These are phyloP conservation scores for Gymnodraco acuticeps DNA, from an alignment of 2,797 vertebrate genomes.

Conservation along the genomic window DNA sequence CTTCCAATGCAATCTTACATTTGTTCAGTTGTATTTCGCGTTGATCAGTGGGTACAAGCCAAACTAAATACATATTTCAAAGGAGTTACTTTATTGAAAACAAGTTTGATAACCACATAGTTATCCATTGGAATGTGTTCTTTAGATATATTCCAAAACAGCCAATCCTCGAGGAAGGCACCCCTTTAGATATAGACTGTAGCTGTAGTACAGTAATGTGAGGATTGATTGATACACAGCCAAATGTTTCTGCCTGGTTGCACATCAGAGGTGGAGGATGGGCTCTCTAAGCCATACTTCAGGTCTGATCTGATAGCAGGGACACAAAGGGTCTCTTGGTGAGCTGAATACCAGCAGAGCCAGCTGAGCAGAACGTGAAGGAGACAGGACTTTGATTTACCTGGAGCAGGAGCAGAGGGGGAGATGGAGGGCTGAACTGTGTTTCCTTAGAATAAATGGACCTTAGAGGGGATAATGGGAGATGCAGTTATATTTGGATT, in stretches of 20 bases:
- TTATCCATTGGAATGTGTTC: background rate
- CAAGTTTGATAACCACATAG: no score
- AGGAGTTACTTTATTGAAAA: no score
- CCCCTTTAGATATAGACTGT: slow-evolving; percentile 37
- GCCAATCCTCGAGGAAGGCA: slow-evolving; percentile 5
- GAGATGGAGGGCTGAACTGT: slow-evolving; percentile 2
- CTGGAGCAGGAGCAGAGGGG: slow-evolving; percentile 37
- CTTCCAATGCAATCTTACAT: no score
- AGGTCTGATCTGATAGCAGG: slow-evolving; percentile 69
- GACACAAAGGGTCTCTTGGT: slow-evolving; percentile 63
- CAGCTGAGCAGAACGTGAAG: slow-evolving; percentile 67
- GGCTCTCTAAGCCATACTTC: slow-evolving; percentile 52
- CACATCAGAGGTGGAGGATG: slow-evolving; percentile 50
- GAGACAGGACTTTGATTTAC: slow-evolving; percentile 62
- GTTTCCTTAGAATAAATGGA: slow-evolving; percentile 29
- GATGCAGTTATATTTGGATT: slow-evolving; percentile 18
- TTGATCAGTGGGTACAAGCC: no score
- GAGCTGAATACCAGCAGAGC: slow-evolving; percentile 57
- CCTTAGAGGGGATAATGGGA: slow-evolving; percentile 8
- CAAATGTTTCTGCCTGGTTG: slow-evolving; percentile 65
- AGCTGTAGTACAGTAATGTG: slow-evolving; percentile 50
- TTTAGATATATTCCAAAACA: slow-evolving; percentile 1
- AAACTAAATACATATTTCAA: no score
- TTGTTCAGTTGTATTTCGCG: no score
- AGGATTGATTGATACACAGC: slow-evolving; percentile 65